Conservation (phyloP, 2,888 invertebrate genomes). For the Dryocosmus kuriphilus region DNA sequence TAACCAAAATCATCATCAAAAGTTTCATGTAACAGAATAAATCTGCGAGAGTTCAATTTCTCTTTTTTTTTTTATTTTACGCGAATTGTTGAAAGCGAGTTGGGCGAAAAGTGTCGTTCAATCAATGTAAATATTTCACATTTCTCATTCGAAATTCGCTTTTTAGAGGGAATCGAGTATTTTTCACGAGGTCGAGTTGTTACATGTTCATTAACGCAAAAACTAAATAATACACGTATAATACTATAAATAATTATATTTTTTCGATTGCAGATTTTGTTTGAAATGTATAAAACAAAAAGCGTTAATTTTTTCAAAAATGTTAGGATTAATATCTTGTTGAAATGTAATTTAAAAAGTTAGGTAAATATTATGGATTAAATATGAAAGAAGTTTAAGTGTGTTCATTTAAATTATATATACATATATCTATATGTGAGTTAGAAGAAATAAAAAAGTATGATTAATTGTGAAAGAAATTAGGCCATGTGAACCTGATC, state of each 20-base stretch:
- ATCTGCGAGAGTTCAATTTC: not conserved
- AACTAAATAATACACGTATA: not conserved
- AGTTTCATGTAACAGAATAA: slow-evolving; percentile 19
- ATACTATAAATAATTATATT: slow-evolving; percentile 1
- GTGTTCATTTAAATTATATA: not conserved
- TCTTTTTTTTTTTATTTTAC: not conserved
- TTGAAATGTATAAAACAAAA: not conserved
- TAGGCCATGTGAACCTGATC: not conserved
- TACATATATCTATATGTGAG: slow-evolving; percentile 10
- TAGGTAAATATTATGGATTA: not conserved
- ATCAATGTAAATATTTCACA: slow-evolving; percentile 29
- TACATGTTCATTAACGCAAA: not conserved
- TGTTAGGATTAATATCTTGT: slow-evolving; percentile 8
- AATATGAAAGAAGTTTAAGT: not conserved
- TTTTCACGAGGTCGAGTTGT: slow-evolving; percentile 23
- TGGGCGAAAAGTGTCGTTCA: slow-evolving; percentile 15
- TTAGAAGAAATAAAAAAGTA: slow-evolving; percentile 12
- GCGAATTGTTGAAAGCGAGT: not conserved
- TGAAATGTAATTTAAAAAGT: not conserved
- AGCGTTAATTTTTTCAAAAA: not conserved
- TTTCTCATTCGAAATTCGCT: slow-evolving; percentile 20
- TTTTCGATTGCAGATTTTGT: not conserved
- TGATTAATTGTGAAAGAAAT: not conserved
- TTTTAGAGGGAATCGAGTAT: slow-evolving; percentile 27
- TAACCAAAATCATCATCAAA: not conserved